Evolutionary conservation across 2,888 invertebrate species (phyloP).

Genomic region (Cyaniris semiargus): DNA sequence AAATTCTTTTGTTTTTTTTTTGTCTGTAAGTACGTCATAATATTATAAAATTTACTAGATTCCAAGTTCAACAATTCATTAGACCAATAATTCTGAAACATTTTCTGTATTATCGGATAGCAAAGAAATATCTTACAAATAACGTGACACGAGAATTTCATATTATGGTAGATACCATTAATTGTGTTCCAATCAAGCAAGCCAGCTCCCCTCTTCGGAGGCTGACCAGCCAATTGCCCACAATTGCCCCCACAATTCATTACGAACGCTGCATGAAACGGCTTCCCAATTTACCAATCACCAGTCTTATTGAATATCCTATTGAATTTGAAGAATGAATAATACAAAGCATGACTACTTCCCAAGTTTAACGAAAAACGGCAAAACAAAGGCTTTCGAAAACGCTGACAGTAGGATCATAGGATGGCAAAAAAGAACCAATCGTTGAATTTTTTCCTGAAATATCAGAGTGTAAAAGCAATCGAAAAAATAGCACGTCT

Average conservation of each 20-base stretch:
- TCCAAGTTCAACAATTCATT: background rate
- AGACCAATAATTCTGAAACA: too few species aligned
- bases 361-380: background rate
- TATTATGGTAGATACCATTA: background rate
- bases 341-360: background rate
- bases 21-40: background rate
- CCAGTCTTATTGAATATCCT: background rate
- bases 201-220: background rate
- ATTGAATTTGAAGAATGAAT: background rate
- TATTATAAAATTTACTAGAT: background rate
- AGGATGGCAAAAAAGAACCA: background rate
- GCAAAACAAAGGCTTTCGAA: background rate
- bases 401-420: background rate
- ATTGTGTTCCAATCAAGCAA: background rate
- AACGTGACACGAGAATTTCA: background rate
- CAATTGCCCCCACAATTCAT: slow-evolving; percentile 32
- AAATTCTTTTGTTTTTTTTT: background rate
- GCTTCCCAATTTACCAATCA: slow-evolving; percentile 16
- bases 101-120: too few species aligned
- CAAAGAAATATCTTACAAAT: background rate
- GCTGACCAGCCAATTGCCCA: slow-evolving; percentile 26
- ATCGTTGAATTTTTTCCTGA: background rate
- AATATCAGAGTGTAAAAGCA: background rate
- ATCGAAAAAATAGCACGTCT: background rate
- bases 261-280: background rate